Evolutionary conservation across 64 coral and sea anemone species (phyloP).

Genomic region (Montipora cactus): DNA sequence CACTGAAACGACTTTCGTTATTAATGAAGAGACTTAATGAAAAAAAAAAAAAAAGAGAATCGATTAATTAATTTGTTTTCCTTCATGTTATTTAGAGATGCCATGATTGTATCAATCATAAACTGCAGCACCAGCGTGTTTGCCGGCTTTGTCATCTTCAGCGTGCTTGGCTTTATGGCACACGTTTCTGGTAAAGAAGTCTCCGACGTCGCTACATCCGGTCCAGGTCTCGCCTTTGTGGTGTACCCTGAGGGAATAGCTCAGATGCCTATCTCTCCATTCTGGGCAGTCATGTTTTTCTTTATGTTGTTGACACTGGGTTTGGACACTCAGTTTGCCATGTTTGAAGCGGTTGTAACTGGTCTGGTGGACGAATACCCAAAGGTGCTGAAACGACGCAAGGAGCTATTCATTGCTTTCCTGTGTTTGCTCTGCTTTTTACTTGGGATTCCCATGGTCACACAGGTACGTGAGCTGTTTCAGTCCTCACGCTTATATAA

Average conservation of each 20-base stretch:
- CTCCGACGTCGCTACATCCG: conserved; percentile 81
- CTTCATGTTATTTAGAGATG: conserved; percentile 72
- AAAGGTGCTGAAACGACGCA: conserved; percentile 72
- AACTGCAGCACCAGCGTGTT: conserved; percentile 99
- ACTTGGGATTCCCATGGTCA: conserved; percentile 89
- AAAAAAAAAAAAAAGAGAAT: neutral
- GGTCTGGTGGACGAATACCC: conserved; percentile 95
- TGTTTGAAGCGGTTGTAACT: conserved; percentile 97
- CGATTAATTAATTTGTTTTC: neutral
- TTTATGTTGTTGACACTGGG: conserved; percentile 98
- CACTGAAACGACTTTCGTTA: too few relatives aligned
- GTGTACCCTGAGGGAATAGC: conserved; percentile 97
- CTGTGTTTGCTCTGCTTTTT: conserved; percentile 90
- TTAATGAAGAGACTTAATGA: neutral
- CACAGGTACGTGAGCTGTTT: conserved; percentile 55
- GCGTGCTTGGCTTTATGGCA: conserved; percentile 96
- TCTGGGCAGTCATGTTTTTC: conserved; percentile 95
- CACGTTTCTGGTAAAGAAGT: conserved; percentile 89
- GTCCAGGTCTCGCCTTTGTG: conserved; percentile 96
- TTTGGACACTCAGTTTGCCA: conserved; percentile 98
- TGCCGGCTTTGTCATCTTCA: conserved; percentile 96
- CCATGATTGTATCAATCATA: conserved; percentile 89
- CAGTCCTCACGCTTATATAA: neutral
- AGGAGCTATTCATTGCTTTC: conserved; percentile 90
- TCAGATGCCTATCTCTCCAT: conserved; percentile 98